A percentile compares a stretch with the other conserved stretches of the same genome.
Evolutionary conservation across 2,888 invertebrate species (phyloP).

Genomic region (Apotomis turbidana): DNA sequence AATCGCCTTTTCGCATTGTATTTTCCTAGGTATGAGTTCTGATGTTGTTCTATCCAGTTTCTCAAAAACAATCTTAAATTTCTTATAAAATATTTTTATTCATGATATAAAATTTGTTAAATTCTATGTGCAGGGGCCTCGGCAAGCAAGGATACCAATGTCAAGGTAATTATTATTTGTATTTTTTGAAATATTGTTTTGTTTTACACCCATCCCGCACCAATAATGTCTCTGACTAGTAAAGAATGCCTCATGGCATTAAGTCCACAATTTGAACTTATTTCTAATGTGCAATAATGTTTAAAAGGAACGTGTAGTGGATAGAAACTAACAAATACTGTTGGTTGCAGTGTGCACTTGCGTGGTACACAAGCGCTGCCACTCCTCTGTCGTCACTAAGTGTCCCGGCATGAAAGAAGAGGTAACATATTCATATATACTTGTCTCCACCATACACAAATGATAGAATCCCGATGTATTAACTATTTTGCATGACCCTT

Average conservation of each 20-base stretch:
- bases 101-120: neutral
- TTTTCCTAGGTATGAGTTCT: no score
- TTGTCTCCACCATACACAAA: no score
- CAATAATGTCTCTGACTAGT: neutral
- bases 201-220: neutral
- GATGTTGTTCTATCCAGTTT: no score
- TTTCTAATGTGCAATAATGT: no score
- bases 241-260: no score
- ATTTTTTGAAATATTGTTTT: conserved; percentile 48
- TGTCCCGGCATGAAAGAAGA: conserved; percentile 99
- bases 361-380: conserved; percentile 99
- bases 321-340: neutral
- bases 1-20: no score
- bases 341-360: conserved; percentile 95
- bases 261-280: no score
- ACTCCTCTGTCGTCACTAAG: conserved; percentile 98
- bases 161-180: conserved; percentile 88
- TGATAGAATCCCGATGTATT: no score
- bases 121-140: conserved; percentile 92
- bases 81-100: neutral
- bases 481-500: no score
- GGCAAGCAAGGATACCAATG: conserved; percentile 99
- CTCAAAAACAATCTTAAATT: no score
- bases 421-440: conserved; percentile 65
- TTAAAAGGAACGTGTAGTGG: neutral